phyloP scores from a whole-genome alignment of 2,797 vertebrate species.

The Epinephelus malabaricus region DNA sequence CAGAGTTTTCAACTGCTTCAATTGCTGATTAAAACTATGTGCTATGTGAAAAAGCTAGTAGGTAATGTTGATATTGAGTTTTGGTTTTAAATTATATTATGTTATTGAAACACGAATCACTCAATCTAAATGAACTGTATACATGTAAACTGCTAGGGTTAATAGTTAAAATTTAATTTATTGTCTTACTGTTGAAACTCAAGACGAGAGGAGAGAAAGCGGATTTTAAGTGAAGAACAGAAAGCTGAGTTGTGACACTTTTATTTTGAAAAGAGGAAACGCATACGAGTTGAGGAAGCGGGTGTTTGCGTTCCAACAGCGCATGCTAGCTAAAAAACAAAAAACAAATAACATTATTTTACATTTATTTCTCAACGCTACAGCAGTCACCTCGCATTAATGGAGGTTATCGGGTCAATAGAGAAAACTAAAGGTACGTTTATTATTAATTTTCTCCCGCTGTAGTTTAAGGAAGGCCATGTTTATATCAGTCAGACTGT shows the following conservation, averaged over 20 bases:
- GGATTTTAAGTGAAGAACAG: too few relatives aligned
- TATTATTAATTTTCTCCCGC: neutral
- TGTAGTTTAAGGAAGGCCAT: neutral
- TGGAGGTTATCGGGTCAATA: constrained; percentile 49
- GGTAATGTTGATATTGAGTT: too few relatives aligned
- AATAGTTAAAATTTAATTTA: neutral
- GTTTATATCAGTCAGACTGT: constrained; percentile 26
- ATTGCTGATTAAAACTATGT: too few relatives aligned
- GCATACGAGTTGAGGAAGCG: constrained; percentile 56
- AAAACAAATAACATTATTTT: constrained; percentile 25
- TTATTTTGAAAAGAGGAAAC: constrained; percentile 73
- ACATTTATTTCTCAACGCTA: neutral
- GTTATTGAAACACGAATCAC: neutral
- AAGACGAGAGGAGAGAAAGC: neutral
- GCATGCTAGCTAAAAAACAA: constrained; percentile 67
- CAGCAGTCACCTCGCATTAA: neutral
- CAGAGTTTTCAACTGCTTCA: too few relatives aligned
- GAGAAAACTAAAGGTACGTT: constrained; percentile 67
- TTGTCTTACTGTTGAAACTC: neutral
- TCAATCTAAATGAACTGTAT: neutral
- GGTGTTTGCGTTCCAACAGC: constrained; percentile 72
- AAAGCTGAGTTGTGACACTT: neutral
- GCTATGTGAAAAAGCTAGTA: too few relatives aligned
- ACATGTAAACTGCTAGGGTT: neutral
- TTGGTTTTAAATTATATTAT: too few relatives aligned